Percentiles rank a stretch among this genome's conserved stretches.
Conservation (phyloP, 2,113 vertebrate species). For the Pardalotus punctatus region DNA sequence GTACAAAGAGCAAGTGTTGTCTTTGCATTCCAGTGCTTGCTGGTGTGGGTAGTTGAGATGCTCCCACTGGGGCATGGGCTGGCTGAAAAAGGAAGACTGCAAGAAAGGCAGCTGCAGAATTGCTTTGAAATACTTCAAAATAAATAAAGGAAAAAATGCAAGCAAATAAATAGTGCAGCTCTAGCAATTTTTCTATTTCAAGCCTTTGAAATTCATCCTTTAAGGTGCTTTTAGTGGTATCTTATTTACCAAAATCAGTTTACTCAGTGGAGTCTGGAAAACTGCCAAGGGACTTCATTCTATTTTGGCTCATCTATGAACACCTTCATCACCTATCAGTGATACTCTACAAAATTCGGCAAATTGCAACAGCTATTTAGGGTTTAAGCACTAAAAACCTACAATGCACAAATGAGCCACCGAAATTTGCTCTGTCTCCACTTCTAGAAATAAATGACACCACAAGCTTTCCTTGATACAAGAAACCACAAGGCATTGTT, state of each 20-base stretch:
- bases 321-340: not conserved
- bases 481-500: not conserved
- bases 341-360: not conserved
- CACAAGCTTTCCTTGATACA: not conserved
- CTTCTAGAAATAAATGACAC: not conserved
- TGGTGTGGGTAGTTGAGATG: conserved; percentile 39
- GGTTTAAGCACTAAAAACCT: too few species aligned
- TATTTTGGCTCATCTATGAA: not conserved
- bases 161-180: not conserved
- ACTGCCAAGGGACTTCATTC: not conserved
- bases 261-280: not conserved
- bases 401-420: not conserved
- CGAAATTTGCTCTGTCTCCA: not conserved
- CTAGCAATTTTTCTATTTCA: not conserved
- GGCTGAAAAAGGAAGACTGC: not conserved
- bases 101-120: not conserved
- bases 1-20: conserved; percentile 51
- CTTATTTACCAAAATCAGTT: not conserved
- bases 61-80: not conserved
- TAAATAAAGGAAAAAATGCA: not conserved
- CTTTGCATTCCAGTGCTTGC: conserved; percentile 38
- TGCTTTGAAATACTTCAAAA: not conserved
- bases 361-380: not conserved
- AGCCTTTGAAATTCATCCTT: not conserved
- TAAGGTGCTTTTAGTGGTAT: not conserved